These are phyloP conservation scores for Vesta saturnalis DNA, from an alignment of 2,888 invertebrate genomes.

Conservation along the genomic window DNA sequence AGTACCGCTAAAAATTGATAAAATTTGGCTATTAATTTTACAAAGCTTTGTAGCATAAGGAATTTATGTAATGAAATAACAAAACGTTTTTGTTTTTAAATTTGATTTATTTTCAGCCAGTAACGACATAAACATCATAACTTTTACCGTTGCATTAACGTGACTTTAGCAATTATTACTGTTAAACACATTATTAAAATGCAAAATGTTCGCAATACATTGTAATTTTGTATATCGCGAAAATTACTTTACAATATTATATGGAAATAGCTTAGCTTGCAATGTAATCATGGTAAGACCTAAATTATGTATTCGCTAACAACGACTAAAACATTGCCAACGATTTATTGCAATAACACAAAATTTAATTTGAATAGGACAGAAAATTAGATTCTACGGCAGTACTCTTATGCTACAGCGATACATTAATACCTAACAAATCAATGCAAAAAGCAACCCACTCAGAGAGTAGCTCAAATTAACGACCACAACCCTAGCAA, in stretches of 20 bases:
- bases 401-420: conserved; percentile 19
- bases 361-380: conserved; percentile 17
- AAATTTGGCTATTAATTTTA: too few relatives aligned
- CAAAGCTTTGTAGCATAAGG: neutral
- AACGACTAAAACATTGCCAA: neutral
- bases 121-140: too few relatives aligned
- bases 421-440: conserved; percentile 36
- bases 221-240: neutral
- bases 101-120: too few relatives aligned
- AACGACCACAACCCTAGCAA: conserved; percentile 38
- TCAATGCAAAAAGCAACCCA: conserved; percentile 39
- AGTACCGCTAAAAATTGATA: neutral
- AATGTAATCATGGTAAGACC: conserved; percentile 5
- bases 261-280: too few relatives aligned
- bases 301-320: conserved; percentile 7
- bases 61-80: neutral
- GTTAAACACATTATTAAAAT: neutral
- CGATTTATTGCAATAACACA: conserved; percentile 3
- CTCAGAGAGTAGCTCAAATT: conserved; percentile 36
- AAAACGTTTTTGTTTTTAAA: neutral
- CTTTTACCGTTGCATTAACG: too few relatives aligned
- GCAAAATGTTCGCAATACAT: neutral
- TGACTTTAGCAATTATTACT: neutral
- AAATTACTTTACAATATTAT: conserved; percentile 1
- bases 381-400: conserved; percentile 6